Conservation (phyloP, 2,113 vertebrate species). For the Galeopterus variegatus region DNA sequence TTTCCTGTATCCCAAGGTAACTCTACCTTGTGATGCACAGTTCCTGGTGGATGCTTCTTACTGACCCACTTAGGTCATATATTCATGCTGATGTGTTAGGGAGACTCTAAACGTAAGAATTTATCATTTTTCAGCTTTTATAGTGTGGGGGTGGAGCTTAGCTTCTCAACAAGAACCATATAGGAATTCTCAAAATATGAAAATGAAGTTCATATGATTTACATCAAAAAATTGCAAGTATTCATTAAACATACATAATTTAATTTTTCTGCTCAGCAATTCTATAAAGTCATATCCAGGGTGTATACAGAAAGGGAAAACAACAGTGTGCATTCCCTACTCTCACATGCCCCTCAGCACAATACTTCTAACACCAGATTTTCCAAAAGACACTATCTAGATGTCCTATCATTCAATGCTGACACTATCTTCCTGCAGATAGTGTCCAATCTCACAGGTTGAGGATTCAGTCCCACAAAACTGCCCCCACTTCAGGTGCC, state of each 20-base stretch:
- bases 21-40: no score
- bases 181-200: neutral
- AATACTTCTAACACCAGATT: neutral
- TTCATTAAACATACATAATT: neutral
- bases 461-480: neutral
- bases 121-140: neutral
- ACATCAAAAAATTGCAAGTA: neutral
- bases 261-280: neutral
- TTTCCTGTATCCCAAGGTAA: neutral
- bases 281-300: neutral
- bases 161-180: neutral
- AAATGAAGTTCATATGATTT: neutral
- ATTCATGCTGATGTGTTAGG: neutral
- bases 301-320: neutral
- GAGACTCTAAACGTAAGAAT: neutral
- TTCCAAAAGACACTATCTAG: neutral
- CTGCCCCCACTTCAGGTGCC: neutral
- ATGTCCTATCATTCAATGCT: neutral
- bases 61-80: neutral
- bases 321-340: neutral
- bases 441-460: neutral
- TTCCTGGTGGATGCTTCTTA: neutral
- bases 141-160: neutral
- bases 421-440: neutral
- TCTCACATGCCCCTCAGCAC: neutral